Conservation (phyloP, 2,113 vertebrate species). For the Chlamydotis undulata region DNA sequence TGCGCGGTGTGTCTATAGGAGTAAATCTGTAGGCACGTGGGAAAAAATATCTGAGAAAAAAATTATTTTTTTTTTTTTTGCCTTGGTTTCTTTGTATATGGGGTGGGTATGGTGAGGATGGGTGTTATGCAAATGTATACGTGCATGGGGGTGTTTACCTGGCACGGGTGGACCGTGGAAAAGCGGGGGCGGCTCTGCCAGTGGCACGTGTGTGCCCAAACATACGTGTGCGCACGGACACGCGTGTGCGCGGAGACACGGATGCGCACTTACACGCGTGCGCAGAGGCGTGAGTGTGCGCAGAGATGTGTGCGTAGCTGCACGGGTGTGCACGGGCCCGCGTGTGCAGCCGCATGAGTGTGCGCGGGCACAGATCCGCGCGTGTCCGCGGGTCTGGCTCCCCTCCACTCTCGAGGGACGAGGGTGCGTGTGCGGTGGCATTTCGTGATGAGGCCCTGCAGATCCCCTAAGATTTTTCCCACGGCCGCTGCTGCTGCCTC, state of each 20-base stretch:
- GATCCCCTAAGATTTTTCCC: background rate
- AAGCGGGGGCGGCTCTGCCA: background rate
- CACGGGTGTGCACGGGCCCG: background rate
- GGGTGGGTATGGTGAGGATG: background rate
- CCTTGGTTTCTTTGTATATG: accelerated
- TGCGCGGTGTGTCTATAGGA: background rate
- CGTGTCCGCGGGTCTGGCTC: too few relatives aligned
- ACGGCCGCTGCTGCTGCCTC: background rate
- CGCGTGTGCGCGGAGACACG: background rate
- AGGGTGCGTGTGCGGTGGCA: too few relatives aligned
- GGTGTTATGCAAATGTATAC: background rate
- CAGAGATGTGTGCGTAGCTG: background rate
- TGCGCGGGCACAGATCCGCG: too few relatives aligned
- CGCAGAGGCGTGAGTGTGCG: background rate
- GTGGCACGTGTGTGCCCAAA: background rate
- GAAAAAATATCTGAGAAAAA: background rate
- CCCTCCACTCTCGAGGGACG: too few relatives aligned
- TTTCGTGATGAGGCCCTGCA: too few relatives aligned
- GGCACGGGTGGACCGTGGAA: background rate
- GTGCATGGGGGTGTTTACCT: background rate
- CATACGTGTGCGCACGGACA: background rate
- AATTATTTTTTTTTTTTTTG: background rate
- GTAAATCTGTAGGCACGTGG: background rate
- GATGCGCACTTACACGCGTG: too few relatives aligned
- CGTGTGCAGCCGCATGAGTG: too few relatives aligned